These are phyloP conservation scores for Volucella zonaria DNA, from an alignment of 2,888 invertebrate genomes.

Conservation along the genomic window DNA sequence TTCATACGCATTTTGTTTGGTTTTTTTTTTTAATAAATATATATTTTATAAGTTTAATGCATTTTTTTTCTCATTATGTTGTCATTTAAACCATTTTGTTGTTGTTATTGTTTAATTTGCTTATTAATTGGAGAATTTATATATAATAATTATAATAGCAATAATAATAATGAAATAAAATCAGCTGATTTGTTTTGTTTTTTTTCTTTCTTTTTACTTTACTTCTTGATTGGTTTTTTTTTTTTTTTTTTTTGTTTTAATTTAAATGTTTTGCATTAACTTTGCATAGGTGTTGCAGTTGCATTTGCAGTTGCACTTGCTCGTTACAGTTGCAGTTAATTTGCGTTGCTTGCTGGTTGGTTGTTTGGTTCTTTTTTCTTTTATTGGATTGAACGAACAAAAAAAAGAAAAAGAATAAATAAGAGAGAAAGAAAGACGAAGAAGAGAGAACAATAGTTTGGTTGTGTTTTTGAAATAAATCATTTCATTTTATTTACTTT, in stretches of 20 bases:
- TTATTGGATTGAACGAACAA: conserved; percentile 49
- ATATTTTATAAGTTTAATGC: conserved; percentile 70
- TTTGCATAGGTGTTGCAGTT: conserved; percentile 67
- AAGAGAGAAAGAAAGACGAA: conserved; percentile 56
- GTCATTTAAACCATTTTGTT: conserved; percentile 51
- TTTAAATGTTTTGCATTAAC: conserved; percentile 11
- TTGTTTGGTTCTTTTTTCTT: conserved; percentile 52
- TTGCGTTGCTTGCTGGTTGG: conserved; percentile 54
- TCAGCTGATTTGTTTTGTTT: conserved; percentile 47
- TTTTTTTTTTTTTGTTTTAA: conserved; percentile 22
- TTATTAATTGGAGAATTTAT: conserved; percentile 69
- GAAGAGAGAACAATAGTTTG: conserved; percentile 67
- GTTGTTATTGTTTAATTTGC: conserved; percentile 57
- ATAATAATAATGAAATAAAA: conserved; percentile 71
- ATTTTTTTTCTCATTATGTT: conserved; percentile 20
- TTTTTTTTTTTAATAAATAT: conserved; percentile 65
- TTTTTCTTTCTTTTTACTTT: conserved; percentile 39
- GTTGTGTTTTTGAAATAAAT: conserved; percentile 54
- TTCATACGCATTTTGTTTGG: conserved; percentile 51
- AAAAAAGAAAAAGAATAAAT: conserved; percentile 62
- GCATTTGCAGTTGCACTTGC: no score
- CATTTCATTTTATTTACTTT: conserved; percentile 60
- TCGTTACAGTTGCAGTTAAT: conserved; percentile 37
- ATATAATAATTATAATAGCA: conserved; percentile 71
- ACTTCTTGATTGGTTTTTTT: conserved; percentile 26